Evolutionary conservation across 2,797 vertebrate genomes (phyloP).

Genomic region (Lithobates sylvaticus): DNA sequence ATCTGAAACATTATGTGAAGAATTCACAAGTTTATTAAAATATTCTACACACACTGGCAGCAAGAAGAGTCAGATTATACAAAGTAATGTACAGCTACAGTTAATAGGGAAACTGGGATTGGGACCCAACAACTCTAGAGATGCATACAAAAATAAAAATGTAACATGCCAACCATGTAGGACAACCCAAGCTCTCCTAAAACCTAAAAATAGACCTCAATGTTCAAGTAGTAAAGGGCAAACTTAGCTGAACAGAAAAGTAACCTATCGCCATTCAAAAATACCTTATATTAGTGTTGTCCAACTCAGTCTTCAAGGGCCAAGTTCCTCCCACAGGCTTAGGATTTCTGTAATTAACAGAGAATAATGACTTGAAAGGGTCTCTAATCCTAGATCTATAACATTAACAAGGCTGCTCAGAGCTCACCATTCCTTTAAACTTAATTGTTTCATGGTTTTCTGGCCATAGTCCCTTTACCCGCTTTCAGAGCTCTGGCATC

Average conservation of each 20-base stretch:
- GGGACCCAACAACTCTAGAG: background rate
- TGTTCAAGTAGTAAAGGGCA: background rate
- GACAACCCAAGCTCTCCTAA: background rate
- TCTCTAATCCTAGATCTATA: background rate
- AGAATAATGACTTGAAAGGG: background rate
- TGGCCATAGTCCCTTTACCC: background rate
- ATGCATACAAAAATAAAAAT: background rate
- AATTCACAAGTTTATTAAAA: constrained; percentile 55
- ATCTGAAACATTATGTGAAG: constrained; percentile 41
- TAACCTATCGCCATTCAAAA: background rate
- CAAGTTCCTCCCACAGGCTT: background rate
- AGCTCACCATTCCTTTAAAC: background rate
- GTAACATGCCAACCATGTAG: background rate
- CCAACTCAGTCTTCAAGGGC: background rate
- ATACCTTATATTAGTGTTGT: background rate
- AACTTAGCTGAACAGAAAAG: background rate
- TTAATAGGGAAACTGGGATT: background rate
- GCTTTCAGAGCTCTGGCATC: background rate
- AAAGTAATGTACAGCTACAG: constrained; percentile 43
- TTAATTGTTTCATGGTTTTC: background rate
- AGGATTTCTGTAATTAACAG: background rate
- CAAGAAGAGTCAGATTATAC: constrained; percentile 11
- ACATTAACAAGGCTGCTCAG: background rate
- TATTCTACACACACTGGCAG: constrained; percentile 48
- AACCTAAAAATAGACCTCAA: background rate